Evolutionary conservation across 1,140 invertebrate species (phyloP).

Genomic region (Drosophila punjabiensis): DNA sequence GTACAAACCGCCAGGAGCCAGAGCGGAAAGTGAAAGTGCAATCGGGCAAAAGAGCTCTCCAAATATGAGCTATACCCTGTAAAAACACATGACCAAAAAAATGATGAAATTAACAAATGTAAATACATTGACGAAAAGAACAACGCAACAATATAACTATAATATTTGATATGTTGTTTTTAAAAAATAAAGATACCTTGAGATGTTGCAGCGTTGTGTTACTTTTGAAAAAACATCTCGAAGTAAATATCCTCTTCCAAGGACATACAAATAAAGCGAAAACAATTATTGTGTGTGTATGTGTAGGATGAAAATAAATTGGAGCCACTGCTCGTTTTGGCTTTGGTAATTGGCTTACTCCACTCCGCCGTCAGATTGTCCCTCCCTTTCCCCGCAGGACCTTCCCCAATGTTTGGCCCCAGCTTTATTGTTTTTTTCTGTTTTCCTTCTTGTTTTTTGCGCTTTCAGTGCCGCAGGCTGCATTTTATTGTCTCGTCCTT

Average conservation of each 20-base stretch:
- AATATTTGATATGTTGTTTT: no score
- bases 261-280: background rate
- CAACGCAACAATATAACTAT: no score
- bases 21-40: constrained; percentile 6
- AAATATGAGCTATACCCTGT: background rate
- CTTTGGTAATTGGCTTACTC: constrained; percentile 57
- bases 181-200: background rate
- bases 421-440: constrained; percentile 15
- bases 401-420: constrained; percentile 8
- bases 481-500: constrained; percentile 68
- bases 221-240: background rate
- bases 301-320: constrained; percentile 43
- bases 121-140: no score
- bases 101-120: no score
- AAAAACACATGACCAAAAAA: background rate
- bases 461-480: constrained; percentile 54
- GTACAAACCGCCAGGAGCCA: constrained; percentile 7
- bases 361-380: background rate
- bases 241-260: background rate
- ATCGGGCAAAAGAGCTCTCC: background rate
- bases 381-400: constrained; percentile 1
- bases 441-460: background rate
- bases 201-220: background rate
- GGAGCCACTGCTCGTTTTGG: constrained; percentile 37
- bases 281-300: constrained; percentile 34